These are phyloP conservation scores for Drosophila pegasa DNA, from an alignment of 2,888 invertebrate genomes.

Conservation along the genomic window DNA sequence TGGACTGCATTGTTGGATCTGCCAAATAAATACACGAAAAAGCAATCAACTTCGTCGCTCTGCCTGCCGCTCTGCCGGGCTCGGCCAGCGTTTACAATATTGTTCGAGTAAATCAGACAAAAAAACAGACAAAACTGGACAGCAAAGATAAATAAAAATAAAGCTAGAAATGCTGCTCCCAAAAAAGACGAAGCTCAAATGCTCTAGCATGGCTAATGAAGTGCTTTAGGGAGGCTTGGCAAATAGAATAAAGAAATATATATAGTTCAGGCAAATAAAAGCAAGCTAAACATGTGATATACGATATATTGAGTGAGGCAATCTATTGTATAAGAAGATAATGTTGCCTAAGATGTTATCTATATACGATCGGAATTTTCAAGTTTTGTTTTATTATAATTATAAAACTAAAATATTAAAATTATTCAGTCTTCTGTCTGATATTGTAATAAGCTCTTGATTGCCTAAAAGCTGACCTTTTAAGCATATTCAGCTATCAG, in stretches of 20 bases:
- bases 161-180: slow-evolving; percentile 12
- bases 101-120: slow-evolving; percentile 31
- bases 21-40: slow-evolving; percentile 75
- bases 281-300: not conserved
- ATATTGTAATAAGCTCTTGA: too few species aligned
- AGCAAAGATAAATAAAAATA: slow-evolving; percentile 39
- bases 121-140: slow-evolving; percentile 16
- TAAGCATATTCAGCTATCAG: too few species aligned
- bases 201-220: slow-evolving; percentile 28
- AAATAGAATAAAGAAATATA: not conserved
- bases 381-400: too few species aligned
- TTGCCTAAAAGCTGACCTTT: too few species aligned
- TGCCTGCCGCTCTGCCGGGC: not conserved
- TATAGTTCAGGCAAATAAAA: not conserved
- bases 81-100: slow-evolving; percentile 49
- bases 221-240: too few species aligned
- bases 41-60: slow-evolving; percentile 62
- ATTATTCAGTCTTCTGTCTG: too few species aligned
- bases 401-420: too few species aligned
- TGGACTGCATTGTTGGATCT: slow-evolving; percentile 42
- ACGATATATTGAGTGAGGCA: too few species aligned
- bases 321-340: too few species aligned
- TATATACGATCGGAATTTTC: too few species aligned
- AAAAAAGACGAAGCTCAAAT: slow-evolving; percentile 7
- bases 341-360: too few species aligned